Percentiles rank a stretch among this genome's conserved stretches.
Evolutionary conservation across 1,140 invertebrate genomes (phyloP).

Genomic region (Plutomurus gul): DNA sequence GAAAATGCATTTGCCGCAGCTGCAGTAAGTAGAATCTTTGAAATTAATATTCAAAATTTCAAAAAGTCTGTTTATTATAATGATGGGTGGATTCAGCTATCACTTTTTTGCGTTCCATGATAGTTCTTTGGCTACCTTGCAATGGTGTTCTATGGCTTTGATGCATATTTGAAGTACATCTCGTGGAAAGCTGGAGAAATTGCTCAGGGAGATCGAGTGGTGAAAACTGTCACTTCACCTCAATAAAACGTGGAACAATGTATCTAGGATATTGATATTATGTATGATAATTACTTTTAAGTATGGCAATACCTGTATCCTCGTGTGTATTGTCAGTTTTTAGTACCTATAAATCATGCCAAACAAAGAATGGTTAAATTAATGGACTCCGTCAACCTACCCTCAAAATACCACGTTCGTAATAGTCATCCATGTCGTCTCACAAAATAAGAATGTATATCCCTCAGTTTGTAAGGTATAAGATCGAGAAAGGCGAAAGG

Average conservation of each 20-base stretch:
- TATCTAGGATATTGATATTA: not conserved
- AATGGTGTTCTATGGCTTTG: slow-evolving; percentile 75
- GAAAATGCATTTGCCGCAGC: slow-evolving; percentile 66
- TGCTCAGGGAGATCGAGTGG: slow-evolving; percentile 72
- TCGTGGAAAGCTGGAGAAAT: slow-evolving; percentile 67
- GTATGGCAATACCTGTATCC: not conserved
- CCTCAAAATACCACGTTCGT: too few relatives aligned
- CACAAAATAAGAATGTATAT: not conserved
- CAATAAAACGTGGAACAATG: not conserved
- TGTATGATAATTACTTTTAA: too few relatives aligned
- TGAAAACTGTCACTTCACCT: slow-evolving; percentile 64
- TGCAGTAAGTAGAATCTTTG: slow-evolving; percentile 64
- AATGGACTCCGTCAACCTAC: not conserved
- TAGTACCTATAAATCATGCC: slow-evolving; percentile 23
- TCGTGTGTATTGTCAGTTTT: not conserved
- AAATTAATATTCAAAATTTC: not conserved
- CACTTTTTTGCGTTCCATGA: slow-evolving; percentile 53
- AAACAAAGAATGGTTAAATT: not conserved
- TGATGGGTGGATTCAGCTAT: not conserved
- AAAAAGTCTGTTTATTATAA: not conserved
- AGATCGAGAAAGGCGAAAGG: not conserved
- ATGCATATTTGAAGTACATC: slow-evolving; percentile 75
- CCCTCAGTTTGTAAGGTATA: not conserved
- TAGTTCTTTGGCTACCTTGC: slow-evolving; percentile 81
- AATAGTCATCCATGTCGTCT: not conserved